Conservation (phyloP, 2,888 invertebrate species). For the Heteropelma amictum region DNA sequence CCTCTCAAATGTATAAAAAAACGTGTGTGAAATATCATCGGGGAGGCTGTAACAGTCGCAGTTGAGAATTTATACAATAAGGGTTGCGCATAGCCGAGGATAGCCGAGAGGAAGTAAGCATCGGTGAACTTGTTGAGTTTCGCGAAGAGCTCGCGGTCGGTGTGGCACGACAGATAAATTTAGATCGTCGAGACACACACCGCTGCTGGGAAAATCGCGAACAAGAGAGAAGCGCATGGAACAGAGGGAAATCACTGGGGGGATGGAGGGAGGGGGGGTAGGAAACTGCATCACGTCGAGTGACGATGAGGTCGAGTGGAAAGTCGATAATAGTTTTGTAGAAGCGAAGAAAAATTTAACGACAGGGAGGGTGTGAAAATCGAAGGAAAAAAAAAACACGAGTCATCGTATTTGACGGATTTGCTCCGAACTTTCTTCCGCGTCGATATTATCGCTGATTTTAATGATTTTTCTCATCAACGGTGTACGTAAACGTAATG, state of each 20-base stretch:
- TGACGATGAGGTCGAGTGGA: slow-evolving; percentile 46
- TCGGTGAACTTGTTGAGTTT: slow-evolving; percentile 42
- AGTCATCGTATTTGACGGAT: no score
- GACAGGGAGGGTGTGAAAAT: background rate
- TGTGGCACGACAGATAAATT: slow-evolving; percentile 44
- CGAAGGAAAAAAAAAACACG: slow-evolving; percentile 25
- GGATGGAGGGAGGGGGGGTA: no score
- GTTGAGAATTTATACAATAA: slow-evolving; percentile 1
- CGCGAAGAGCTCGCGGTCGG: slow-evolving; percentile 37
- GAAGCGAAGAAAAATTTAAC: slow-evolving; percentile 14
- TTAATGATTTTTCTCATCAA: no score
- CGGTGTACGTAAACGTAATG: no score
- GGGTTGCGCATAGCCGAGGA: no score
- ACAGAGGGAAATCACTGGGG: background rate
- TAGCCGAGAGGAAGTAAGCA: slow-evolving; percentile 32
- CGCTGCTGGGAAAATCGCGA: slow-evolving; percentile 15
- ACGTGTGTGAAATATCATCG: background rate
- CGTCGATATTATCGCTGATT: no score
- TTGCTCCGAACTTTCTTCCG: no score
- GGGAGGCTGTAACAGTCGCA: slow-evolving; percentile 15
- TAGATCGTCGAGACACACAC: slow-evolving; percentile 45
- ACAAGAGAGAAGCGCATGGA: slow-evolving; percentile 24
- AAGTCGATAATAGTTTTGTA: slow-evolving; percentile 47
- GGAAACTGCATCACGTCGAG: slow-evolving; percentile 42
- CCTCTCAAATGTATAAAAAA: no score